Percentiles rank a stretch among this genome's conserved stretches.
Evolutionary conservation across 2,888 invertebrate genomes (phyloP).

Genomic region (Microplitis deprimator): DNA sequence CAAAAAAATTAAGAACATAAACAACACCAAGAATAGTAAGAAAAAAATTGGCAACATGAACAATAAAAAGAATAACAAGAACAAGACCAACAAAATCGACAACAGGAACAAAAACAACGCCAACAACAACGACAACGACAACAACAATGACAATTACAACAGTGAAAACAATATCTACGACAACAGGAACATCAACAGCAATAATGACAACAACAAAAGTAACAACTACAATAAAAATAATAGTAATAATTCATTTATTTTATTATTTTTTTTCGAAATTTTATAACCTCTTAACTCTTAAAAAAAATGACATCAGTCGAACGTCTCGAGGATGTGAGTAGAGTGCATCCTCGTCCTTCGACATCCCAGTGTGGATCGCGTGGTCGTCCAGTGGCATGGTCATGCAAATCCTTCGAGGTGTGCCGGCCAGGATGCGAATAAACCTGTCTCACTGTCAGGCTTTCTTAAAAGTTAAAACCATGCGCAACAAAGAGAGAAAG

Average conservation of each 20-base stretch:
- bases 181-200: too few species aligned
- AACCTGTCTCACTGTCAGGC: constrained; percentile 57
- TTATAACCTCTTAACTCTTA: background rate
- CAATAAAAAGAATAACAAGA: too few species aligned
- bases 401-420: constrained; percentile 58
- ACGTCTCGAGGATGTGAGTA: background rate
- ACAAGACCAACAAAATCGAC: too few species aligned
- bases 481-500: constrained; percentile 42
- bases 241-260: background rate
- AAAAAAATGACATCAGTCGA: background rate
- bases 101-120: too few species aligned
- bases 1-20: too few species aligned
- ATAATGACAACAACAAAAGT: background rate
- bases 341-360: constrained; percentile 27
- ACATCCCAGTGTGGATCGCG: constrained; percentile 33
- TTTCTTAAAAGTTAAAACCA: constrained; percentile 57
- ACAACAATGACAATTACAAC: too few species aligned
- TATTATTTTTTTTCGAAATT: background rate
- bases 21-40: too few species aligned
- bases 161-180: too few species aligned
- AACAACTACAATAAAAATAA: background rate
- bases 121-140: too few species aligned
- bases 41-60: too few species aligned
- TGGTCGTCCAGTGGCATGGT: constrained; percentile 37
- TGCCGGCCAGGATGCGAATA: constrained; percentile 51